Conservation (phyloP, 2,113 vertebrate genomes). For the Alethe castanea region DNA sequence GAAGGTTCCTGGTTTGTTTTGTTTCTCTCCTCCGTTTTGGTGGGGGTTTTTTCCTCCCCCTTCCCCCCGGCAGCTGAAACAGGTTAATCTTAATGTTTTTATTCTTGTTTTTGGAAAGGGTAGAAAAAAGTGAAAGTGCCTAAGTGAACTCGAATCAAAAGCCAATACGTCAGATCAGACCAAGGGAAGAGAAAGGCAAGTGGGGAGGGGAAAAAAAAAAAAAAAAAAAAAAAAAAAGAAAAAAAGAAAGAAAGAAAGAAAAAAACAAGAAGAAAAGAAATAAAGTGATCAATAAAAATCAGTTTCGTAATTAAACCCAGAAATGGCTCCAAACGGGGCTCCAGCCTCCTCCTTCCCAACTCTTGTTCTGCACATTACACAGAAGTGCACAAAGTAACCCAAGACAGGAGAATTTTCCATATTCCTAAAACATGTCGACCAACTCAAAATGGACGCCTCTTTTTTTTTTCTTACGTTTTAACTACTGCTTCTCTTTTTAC, state of each 20-base stretch:
- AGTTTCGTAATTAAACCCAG: constrained; percentile 13
- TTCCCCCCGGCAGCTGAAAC: no score
- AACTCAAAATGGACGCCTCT: constrained; percentile 95
- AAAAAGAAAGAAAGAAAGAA: not conserved
- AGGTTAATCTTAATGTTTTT: no score
- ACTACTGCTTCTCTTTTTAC: constrained; percentile 55
- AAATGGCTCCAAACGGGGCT: constrained; percentile 21
- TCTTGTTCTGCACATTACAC: constrained; percentile 12
- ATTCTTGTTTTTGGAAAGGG: no score
- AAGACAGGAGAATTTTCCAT: constrained; percentile 66
- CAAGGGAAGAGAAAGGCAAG: no score
- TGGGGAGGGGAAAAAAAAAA: no score
- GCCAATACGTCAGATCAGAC: no score
- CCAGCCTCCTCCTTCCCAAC: constrained; percentile 24
- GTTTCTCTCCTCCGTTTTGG: no score
- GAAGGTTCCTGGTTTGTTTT: no score
- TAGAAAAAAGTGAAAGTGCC: no score
- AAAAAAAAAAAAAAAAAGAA: no score
- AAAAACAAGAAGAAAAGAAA: constrained; percentile 58
- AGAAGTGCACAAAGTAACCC: constrained; percentile 59
- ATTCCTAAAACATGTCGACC: constrained; percentile 91
- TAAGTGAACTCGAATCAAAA: no score
- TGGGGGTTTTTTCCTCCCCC: no score
- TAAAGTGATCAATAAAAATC: constrained; percentile 66
- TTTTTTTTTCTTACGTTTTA: constrained; percentile 50